Conservation (phyloP, 2,113 vertebrate species). For the Triplophysa tibetana region DNA sequence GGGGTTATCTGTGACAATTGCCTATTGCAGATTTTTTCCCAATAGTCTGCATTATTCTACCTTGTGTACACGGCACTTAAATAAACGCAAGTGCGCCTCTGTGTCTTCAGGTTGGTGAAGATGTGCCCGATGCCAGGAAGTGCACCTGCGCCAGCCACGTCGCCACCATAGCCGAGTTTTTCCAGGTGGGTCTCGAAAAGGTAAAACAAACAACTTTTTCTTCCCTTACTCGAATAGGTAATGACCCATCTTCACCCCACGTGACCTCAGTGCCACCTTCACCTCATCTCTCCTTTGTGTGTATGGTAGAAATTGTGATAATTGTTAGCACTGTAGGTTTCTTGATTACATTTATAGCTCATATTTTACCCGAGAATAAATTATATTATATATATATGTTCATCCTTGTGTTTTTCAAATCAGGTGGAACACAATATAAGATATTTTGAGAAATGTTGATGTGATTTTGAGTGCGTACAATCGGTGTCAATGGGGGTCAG, state of each 20-base stretch:
- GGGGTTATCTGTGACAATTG: slow-evolving; percentile 10
- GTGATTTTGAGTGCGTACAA: too few relatives aligned
- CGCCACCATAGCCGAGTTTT: slow-evolving; percentile 93
- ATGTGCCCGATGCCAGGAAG: slow-evolving; percentile 92
- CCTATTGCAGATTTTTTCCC: background rate
- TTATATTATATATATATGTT: too few relatives aligned
- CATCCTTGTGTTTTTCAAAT: too few relatives aligned
- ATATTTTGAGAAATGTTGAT: too few relatives aligned
- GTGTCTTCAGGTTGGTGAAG: slow-evolving; percentile 87
- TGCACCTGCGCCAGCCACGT: slow-evolving; percentile 96
- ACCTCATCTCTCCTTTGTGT: background rate
- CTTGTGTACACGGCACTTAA: background rate
- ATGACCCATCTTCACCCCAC: background rate
- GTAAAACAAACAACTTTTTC: slow-evolving; percentile 47
- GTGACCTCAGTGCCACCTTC: background rate
- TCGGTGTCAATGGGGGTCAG: too few relatives aligned
- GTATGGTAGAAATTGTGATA: background rate
- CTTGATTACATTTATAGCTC: background rate
- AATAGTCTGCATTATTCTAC: background rate
- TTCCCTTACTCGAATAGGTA: slow-evolving; percentile 26
- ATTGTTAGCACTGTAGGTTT: background rate
- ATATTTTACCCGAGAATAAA: too few relatives aligned
- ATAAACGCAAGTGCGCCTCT: background rate
- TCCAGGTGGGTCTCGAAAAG: slow-evolving; percentile 83
- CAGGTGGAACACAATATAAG: too few relatives aligned